Percentiles rank a stretch among this genome's conserved stretches.
These are phyloP conservation scores for Fistularia tabacaria DNA, from an alignment of 2,797 vertebrate species.

Conservation along the genomic window DNA sequence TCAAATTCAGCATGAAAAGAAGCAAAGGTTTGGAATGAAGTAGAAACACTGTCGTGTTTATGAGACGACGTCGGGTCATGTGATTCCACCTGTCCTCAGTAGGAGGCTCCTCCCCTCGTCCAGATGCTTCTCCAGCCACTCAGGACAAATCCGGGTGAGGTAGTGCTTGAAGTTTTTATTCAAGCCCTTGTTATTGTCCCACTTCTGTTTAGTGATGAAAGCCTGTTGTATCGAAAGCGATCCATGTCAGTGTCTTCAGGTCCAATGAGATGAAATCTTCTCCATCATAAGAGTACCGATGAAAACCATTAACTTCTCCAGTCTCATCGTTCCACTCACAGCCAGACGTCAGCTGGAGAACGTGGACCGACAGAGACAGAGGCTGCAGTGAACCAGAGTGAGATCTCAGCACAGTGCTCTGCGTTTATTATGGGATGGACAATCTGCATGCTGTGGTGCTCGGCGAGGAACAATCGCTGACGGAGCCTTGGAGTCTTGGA, in stretches of 20 bases:
- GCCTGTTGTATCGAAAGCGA: slow-evolving; percentile 15
- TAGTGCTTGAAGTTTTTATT: neutral
- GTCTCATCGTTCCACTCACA: slow-evolving; percentile 19
- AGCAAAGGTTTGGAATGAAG: no score
- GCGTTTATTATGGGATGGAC: no score
- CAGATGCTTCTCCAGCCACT: slow-evolving; percentile 30
- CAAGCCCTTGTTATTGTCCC: neutral
- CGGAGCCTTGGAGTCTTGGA: no score
- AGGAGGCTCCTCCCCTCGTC: slow-evolving; percentile 6
- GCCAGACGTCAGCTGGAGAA: neutral
- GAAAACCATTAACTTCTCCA: neutral
- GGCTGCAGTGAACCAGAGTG: no score
- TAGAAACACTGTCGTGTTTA: no score
- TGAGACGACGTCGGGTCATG: no score
- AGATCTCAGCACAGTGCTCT: no score
- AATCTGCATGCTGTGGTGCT: no score
- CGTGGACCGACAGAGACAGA: slow-evolving; percentile 1
- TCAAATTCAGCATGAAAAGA: no score
- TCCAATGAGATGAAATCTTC: slow-evolving; percentile 11
- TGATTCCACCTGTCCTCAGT: slow-evolving; percentile 34
- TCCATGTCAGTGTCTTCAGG: slow-evolving; percentile 17
- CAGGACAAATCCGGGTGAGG: neutral
- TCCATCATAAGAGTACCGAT: slow-evolving; percentile 10
- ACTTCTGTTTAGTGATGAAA: slow-evolving; percentile 5
- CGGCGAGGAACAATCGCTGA: no score